Evolutionary conservation across 2,113 vertebrate genomes (phyloP).

Genomic region (Bos indicus): DNA sequence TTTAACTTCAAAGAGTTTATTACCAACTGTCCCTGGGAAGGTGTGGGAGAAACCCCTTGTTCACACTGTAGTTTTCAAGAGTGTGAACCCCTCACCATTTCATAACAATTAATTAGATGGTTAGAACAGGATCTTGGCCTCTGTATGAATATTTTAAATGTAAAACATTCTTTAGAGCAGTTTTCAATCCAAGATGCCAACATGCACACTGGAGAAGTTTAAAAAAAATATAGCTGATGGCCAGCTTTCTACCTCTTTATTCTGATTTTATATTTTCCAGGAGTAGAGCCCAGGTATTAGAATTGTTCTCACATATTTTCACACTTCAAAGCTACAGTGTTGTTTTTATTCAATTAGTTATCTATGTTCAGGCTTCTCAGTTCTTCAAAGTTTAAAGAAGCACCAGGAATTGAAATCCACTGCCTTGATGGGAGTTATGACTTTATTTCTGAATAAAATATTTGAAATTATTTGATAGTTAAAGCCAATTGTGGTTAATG

Average conservation of each 20-base stretch:
- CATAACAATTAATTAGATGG: constrained; percentile 15
- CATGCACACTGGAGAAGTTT: not conserved
- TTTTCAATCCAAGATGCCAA: not conserved
- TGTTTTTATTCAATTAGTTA: not conserved
- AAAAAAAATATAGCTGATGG: not conserved
- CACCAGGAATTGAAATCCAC: not conserved
- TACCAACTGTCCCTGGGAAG: constrained; percentile 42
- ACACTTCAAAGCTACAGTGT: not conserved
- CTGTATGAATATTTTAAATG: constrained; percentile 37
- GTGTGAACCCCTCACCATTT: not conserved
- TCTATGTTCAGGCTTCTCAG: not conserved
- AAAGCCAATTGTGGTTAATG: not conserved
- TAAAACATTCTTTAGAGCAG: constrained; percentile 21
- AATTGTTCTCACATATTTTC: not conserved
- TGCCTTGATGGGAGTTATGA: not conserved
- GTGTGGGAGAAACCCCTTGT: constrained; percentile 23
- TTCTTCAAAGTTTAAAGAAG: not conserved
- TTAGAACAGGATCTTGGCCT: constrained; percentile 19
- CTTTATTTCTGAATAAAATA: constrained; percentile 14
- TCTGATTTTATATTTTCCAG: not conserved
- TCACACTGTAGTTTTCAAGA: constrained; percentile 6
- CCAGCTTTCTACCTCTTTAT: not conserved
- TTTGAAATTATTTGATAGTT: not conserved
- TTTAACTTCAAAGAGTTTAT: constrained; percentile 66
- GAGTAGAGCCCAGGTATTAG: not conserved